These are phyloP conservation scores for Falco peregrinus DNA, from an alignment of 2,797 vertebrate genomes.

Conservation along the genomic window DNA sequence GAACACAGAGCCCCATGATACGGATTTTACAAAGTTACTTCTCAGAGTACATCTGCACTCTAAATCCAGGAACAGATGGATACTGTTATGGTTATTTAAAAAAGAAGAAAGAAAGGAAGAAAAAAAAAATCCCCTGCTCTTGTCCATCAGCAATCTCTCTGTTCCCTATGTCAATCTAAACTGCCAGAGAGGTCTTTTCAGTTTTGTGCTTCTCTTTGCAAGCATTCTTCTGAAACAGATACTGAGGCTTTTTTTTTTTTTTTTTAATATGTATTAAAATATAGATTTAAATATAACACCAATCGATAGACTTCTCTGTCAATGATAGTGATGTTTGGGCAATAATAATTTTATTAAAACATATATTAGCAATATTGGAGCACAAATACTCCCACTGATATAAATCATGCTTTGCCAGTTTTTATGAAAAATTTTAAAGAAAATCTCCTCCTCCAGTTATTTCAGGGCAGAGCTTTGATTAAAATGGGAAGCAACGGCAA, in stretches of 20 bases:
- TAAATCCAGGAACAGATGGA: conserved; percentile 49
- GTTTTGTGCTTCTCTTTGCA: neutral
- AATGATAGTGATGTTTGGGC: accelerated
- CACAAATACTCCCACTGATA: neutral
- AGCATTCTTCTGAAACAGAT: neutral
- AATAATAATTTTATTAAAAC: neutral
- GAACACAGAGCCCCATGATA: neutral
- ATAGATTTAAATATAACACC: neutral
- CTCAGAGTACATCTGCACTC: conserved; percentile 14
- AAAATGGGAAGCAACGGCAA: neutral
- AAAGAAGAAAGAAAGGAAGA: neutral
- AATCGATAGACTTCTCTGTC: neutral
- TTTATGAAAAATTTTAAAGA: neutral
- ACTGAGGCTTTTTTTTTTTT: neutral
- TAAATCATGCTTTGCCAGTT: neutral
- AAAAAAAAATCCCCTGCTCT: neutral
- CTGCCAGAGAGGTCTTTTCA: neutral
- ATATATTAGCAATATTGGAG: neutral
- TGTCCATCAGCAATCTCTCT: neutral
- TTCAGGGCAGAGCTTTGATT: neutral
- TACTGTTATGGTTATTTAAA: neutral
- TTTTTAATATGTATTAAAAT: neutral
- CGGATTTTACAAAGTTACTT: neutral
- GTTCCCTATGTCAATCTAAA: neutral
- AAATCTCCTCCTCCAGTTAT: neutral